These are phyloP conservation scores for Phylloscopus whistleri DNA, from an alignment of 2,113 vertebrate genomes.

Conservation along the genomic window DNA sequence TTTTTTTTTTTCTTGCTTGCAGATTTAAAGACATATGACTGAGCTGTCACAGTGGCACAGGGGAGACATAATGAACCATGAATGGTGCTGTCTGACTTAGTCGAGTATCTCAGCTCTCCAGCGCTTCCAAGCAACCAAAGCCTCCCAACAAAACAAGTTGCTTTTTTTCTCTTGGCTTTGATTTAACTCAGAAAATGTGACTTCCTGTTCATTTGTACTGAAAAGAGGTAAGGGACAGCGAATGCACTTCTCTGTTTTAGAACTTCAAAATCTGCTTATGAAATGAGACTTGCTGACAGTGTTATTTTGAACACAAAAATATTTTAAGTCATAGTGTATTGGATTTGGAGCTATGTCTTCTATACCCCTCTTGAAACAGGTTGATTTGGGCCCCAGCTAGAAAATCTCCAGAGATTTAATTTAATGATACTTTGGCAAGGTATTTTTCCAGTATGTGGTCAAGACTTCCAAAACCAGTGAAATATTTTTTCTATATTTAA, in stretches of 20 bases:
- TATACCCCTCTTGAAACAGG: neutral
- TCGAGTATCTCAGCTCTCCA: neutral
- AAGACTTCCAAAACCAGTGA: neutral
- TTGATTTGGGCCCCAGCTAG: neutral
- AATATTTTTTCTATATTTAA: neutral
- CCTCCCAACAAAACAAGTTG: neutral
- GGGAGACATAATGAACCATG: neutral
- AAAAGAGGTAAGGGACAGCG: neutral
- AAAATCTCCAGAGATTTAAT: neutral
- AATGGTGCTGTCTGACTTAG: neutral
- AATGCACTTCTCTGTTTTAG: neutral
- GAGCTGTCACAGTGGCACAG: neutral
- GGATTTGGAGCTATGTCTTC: neutral
- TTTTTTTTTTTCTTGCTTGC: neutral
- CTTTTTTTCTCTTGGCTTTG: neutral
- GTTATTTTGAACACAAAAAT: neutral
- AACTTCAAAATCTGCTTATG: neutral
- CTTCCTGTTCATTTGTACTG: neutral
- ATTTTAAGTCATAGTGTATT: neutral
- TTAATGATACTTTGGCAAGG: neutral
- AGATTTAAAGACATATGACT: neutral
- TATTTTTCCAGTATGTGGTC: neutral
- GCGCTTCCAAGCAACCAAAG: neutral
- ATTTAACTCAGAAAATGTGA: neutral
- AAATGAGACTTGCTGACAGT: neutral